Evolutionary conservation across 37 sponge, comb jelly and placozoan species (phyloP).

Genomic region (Oopsacas minuta): DNA sequence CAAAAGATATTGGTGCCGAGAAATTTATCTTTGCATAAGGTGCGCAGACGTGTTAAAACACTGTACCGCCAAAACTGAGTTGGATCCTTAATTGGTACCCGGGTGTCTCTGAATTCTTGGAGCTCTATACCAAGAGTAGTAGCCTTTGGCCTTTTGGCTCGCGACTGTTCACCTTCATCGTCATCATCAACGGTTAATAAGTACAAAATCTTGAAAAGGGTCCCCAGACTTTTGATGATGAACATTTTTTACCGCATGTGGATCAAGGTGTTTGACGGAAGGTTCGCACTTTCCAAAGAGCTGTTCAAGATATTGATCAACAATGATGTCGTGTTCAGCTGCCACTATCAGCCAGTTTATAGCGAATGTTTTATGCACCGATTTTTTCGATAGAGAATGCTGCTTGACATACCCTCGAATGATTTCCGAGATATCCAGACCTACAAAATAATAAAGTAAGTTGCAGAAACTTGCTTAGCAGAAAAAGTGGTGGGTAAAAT

Average conservation of each 20-base stretch:
- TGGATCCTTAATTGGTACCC: constrained; percentile 10
- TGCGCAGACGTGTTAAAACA: neutral
- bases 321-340: neutral
- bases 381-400: neutral
- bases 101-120: constrained; percentile 18
- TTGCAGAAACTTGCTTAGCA: neutral
- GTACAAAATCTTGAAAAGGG: neutral
- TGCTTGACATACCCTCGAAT: constrained; percentile 5
- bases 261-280: neutral
- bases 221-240: neutral
- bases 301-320: neutral
- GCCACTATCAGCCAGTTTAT: neutral
- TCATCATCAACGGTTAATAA: neutral
- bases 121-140: neutral
- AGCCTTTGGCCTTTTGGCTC: neutral
- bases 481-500: neutral
- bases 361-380: neutral
- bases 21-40: constrained; percentile 16
- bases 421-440: neutral
- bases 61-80: constrained; percentile 14
- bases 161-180: neutral
- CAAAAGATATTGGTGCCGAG: constrained; percentile 16
- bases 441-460: neutral
- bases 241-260: neutral
- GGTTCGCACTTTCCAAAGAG: constrained; percentile 11